phyloP scores from a whole-genome alignment of 2,797 vertebrate genomes.

The Siniperca scherzeri region DNA sequence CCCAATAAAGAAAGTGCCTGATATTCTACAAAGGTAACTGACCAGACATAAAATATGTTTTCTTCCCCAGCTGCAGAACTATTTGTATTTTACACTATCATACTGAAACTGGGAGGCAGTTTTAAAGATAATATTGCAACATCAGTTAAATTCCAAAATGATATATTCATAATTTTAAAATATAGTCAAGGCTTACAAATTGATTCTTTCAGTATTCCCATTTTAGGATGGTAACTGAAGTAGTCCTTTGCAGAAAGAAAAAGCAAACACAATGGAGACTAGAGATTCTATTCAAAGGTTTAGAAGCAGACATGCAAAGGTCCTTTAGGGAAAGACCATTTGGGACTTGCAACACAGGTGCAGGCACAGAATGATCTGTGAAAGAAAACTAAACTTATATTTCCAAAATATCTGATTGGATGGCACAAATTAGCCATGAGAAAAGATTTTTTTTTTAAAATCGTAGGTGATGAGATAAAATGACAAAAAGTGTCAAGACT shows the following conservation, averaged over 20 bases:
- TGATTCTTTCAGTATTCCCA: neutral
- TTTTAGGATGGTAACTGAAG: neutral
- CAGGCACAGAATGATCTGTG: neutral
- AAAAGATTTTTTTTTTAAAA: neutral
- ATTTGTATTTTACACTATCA: constrained; percentile 3
- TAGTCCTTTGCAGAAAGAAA: neutral
- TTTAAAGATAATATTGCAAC: constrained; percentile 32
- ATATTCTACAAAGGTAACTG: neutral
- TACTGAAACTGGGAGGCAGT: constrained; percentile 13
- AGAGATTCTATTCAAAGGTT: neutral
- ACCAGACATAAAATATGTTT: neutral
- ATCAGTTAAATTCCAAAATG: neutral
- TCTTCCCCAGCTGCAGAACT: neutral
- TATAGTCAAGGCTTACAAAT: neutral
- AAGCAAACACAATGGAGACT: neutral
- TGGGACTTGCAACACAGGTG: too few relatives aligned
- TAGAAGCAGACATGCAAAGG: neutral
- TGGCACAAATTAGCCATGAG: neutral
- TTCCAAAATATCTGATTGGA: neutral
- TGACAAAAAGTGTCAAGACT: neutral
- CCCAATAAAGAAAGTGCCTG: neutral
- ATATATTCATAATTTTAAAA: neutral
- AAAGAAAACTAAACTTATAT: neutral
- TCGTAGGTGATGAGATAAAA: neutral
- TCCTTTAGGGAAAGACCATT: neutral